phyloP scores from a whole-genome alignment of 2,113 vertebrate species.

The Dromiciops gliroides region DNA sequence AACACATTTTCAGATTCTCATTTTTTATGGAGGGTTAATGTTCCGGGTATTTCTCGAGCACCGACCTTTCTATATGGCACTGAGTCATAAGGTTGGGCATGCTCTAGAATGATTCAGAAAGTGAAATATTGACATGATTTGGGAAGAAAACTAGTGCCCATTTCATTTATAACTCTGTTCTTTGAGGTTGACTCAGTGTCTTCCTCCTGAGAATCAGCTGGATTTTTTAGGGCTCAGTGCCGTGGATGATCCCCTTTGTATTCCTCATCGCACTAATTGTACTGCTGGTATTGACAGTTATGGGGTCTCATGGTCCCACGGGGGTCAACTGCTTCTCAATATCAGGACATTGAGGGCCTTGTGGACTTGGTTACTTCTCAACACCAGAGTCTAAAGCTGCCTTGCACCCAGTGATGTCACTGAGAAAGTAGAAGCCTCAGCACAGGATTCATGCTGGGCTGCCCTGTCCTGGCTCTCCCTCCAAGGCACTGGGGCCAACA shows the following conservation, averaged over 20 bases:
- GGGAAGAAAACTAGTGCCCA: background rate
- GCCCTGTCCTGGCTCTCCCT: slow-evolving; percentile 20
- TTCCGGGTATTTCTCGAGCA: background rate
- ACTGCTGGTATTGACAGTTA: background rate
- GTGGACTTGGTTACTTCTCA: background rate
- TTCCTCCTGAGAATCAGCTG: background rate
- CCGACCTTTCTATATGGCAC: background rate
- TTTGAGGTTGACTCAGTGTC: background rate
- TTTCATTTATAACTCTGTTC: no score
- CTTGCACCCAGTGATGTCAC: background rate
- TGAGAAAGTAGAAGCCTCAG: slow-evolving; percentile 38
- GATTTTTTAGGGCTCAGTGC: background rate
- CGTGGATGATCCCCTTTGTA: background rate
- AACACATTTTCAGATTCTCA: background rate
- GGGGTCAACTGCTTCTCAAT: background rate
- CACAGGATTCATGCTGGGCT: slow-evolving; percentile 16
- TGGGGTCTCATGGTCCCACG: background rate
- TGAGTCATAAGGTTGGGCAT: background rate
- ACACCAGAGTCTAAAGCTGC: background rate
- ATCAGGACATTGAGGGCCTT: background rate
- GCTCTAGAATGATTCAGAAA: background rate
- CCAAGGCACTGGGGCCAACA: background rate
- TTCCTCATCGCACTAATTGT: background rate
- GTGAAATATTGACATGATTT: background rate
- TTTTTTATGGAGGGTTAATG: background rate